Conservation (phyloP, 2,113 vertebrate genomes). For the Uria aalge region DNA sequence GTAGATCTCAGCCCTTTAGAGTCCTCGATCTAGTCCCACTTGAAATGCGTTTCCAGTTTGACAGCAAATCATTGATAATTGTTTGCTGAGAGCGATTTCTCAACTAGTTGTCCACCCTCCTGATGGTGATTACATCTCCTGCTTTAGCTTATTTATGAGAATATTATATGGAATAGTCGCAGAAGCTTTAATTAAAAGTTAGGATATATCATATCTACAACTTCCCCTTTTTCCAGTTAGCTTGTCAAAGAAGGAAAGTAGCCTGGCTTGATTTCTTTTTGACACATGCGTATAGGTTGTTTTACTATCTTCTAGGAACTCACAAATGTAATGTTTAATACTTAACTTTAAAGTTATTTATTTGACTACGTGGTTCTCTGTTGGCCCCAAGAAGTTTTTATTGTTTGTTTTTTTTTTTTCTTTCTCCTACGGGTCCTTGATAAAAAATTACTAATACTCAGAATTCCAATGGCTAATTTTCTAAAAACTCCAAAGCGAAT, state of each 20-base stretch:
- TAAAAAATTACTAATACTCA: not conserved
- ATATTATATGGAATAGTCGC: not conserved
- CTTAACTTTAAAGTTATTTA: not conserved
- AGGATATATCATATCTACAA: not conserved
- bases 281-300: not conserved
- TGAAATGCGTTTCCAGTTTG: not conserved
- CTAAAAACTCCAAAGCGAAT: not conserved
- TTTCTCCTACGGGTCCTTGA: not conserved
- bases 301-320: not conserved
- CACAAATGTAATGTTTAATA: not conserved
- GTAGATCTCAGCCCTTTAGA: not conserved
- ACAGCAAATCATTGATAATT: not conserved
- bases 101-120: not conserved
- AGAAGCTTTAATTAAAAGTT: not conserved
- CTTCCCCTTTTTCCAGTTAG: not conserved
- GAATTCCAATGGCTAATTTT: not conserved
- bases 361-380: not conserved
- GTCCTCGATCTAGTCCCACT: not conserved
- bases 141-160: not conserved
- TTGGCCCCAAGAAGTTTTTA: not conserved
- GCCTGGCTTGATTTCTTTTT: not conserved
- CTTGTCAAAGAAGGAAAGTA: not conserved
- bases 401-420: not conserved
- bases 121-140: not conserved
- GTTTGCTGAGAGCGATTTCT: not conserved